Base-by-base conservation (phyloP, 2,797 vertebrate species). In the Urophycis tenuis region DNA sequence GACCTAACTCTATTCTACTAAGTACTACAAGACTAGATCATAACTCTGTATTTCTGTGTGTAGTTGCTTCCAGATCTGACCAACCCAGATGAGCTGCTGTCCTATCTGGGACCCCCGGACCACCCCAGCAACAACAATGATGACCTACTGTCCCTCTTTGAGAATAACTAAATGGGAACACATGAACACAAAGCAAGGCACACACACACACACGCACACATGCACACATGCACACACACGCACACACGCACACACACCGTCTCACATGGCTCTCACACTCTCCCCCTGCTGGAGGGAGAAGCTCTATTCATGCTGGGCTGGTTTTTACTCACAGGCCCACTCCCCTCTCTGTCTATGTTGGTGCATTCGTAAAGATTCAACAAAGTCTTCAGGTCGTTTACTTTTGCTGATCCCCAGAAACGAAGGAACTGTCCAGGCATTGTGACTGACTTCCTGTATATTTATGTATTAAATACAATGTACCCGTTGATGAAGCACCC, bases 11-110 rank as follows among this genome's bases (percentile, higher is more conserved):
- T 70, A 17, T 2, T 45, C 41, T 34, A 36, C 25, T 45, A 4
- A 5, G 6, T 15, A 22, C 36, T 39, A 33, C 9, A 15, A 71
- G 4, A 39, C 30, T 31, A 12, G n/a, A 31, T 45, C 2, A n/a
- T 34, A 4, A 25, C 6, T 49, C 53, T 71, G 64, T 74, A 3
- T 76, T 9, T 79, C 17, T 84, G 17, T 73, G 71, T 76, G 30
- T 81, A 97, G 96, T 86, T 97, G 83, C 95, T 97, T 78, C 96
- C 96, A 0, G 96, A 97, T 86, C 88, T 97, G 91, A 97, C 95
- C 78, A 97, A 95, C 86, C 95, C 96, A 0, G 96, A 97, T 0
- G 96, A 97, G 92, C 86, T 97, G 86, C 94, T 97, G 73, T 96
- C 96, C 1, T 97, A 97, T 91, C 92, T 97, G 79, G 96, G 95